Evolutionary conservation across 2,113 vertebrate genomes (phyloP), one percentile per base, ranked within the genome.

Genomic region (Phalacrocorax brasilianus): DNA sequence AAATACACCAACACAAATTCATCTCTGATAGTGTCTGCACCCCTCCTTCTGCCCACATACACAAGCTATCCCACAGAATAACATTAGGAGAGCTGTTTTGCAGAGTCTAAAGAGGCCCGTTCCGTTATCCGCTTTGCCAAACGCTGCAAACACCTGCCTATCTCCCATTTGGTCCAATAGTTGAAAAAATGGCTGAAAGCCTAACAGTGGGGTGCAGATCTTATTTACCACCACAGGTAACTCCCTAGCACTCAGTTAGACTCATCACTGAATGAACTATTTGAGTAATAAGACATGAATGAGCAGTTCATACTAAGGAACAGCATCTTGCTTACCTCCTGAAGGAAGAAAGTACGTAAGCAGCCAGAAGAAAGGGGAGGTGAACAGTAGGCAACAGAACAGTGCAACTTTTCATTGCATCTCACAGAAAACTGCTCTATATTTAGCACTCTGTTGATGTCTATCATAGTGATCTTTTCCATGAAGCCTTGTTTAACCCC

Each of bases 371-470:
- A 93, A 94, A 58, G 33, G 21, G 49, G 58, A 95, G 23, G 52
- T 88, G 67, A 97, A 95, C 72, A 66, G 72, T 14, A 89, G 63
- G 87, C 53, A 92, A 35, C 23, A 70, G 8, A 77, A 22, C 17
- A 30, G 77, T 35, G 59, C 87, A 94, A 93, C 35, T 92, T 95
- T 91, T 96, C 58, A 65, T 49, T 62, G 30, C 66, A 76, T 85
- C 89, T 95, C 88, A 90, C 47, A 83, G 72, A 58, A 97, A 94
- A 86, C 23, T 70, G 92, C 71, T 87, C 87, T 73, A 52, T 67
- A 86, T 96, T 97, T 93, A 97, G 81, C 89, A 77, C 55, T 58
- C 80, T 80, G 50, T 40, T 95, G 44, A 65, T 91, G 66, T 61
- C 88, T 93, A 82, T 90, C 92, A 85, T 28, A 62, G 78, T 4